Conservation (phyloP, 2,113 vertebrate genomes). For the Talpa occidentalis region DNA sequence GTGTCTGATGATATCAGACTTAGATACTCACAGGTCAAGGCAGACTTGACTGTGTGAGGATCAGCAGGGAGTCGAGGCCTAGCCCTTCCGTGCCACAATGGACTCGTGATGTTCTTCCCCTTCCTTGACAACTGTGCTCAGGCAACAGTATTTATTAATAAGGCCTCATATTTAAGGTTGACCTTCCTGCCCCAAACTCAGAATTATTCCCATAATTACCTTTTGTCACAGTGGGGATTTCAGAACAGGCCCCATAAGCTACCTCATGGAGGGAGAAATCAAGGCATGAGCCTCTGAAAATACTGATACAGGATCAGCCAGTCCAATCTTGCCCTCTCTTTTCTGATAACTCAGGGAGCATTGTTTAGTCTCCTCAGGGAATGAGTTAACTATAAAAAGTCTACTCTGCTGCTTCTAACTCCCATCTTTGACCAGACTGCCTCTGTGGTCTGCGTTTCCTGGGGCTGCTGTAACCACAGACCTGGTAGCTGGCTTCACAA, state of each 20-base stretch:
- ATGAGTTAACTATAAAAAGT: background rate
- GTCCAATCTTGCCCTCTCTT: background rate
- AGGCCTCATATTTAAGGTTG: background rate
- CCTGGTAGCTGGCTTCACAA: background rate
- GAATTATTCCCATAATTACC: background rate
- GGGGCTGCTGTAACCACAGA: background rate
- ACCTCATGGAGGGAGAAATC: constrained; percentile 19
- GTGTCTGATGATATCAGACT: background rate
- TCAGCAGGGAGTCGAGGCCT: background rate
- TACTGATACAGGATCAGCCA: background rate
- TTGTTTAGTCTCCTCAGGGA: background rate
- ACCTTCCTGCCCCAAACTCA: background rate
- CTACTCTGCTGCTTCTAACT: background rate
- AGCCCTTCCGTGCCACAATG: too few species aligned
- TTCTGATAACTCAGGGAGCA: background rate
- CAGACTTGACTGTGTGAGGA: background rate
- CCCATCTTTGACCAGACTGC: background rate
- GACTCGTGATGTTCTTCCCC: too few species aligned
- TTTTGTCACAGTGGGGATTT: background rate
- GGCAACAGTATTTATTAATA: background rate
- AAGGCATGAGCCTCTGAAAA: background rate
- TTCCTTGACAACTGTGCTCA: background rate
- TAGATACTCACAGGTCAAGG: background rate
- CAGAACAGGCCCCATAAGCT: background rate
- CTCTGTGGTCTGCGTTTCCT: background rate